A percentile compares a stretch with the other conserved stretches of the same genome.
Conservation (phyloP, 2,113 vertebrate genomes). For the Chamaea fasciata region DNA sequence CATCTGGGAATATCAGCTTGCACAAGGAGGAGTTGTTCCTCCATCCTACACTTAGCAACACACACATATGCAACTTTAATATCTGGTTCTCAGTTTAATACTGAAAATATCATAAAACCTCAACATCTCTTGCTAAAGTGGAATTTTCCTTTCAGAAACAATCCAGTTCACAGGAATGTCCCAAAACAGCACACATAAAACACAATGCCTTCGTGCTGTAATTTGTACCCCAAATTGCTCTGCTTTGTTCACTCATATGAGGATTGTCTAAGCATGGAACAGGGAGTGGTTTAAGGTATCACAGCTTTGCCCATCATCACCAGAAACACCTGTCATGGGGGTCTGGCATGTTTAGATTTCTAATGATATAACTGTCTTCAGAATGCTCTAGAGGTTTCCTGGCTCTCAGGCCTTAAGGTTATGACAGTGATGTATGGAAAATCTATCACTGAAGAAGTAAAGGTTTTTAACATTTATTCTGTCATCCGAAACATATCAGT, state of each 20-base stretch:
- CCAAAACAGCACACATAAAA: not conserved
- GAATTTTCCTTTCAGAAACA: not conserved
- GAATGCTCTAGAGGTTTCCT: not conserved
- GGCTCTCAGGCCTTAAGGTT: slow-evolving; percentile 1
- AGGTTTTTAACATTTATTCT: slow-evolving; percentile 19
- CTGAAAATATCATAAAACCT: not conserved
- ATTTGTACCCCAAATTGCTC: not conserved
- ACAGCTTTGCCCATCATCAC: not conserved
- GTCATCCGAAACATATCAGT: not conserved
- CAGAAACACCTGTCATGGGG: not conserved
- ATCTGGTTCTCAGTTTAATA: not conserved
- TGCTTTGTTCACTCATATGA: not conserved
- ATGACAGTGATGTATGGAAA: slow-evolving; percentile 35
- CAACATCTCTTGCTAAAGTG: not conserved
- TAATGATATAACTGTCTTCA: not conserved
- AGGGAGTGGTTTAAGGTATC: not conserved
- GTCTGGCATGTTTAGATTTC: not conserved
- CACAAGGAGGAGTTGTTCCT: not conserved
- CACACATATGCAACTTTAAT: not conserved
- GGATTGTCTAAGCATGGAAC: not conserved
- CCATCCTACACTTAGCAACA: not conserved
- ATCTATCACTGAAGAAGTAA: not conserved
- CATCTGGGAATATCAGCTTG: not conserved
- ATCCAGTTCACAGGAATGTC: rapidly evolving
- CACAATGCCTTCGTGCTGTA: not conserved